Conservation (phyloP, 2,797 vertebrate genomes). For the Luscinia megarhynchos region DNA sequence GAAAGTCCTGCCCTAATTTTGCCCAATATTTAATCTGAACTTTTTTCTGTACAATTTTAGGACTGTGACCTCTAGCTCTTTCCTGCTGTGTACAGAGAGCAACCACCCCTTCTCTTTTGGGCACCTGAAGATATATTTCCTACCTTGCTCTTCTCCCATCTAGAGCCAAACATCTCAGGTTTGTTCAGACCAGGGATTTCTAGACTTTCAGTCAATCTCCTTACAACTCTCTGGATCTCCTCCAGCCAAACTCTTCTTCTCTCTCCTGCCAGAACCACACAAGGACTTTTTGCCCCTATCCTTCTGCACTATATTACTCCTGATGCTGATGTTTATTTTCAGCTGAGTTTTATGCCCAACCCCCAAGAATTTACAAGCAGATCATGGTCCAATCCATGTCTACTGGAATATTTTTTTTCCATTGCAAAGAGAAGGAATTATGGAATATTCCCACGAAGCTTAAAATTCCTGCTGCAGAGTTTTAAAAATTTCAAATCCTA, state of each 20-base stretch:
- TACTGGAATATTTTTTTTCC: neutral
- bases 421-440: neutral
- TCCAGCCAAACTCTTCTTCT: neutral
- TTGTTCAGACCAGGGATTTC: neutral
- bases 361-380: neutral
- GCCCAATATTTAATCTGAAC: neutral
- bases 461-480: neutral
- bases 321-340: neutral
- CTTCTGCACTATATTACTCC: neutral
- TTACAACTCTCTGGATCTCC: neutral
- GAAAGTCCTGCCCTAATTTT: neutral
- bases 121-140: neutral
- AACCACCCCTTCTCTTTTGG: neutral
- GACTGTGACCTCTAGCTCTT: neutral
- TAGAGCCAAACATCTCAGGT: neutral
- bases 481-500: neutral
- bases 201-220: neutral
- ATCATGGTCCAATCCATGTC: accelerated
- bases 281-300: neutral
- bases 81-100: neutral
- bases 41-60: neutral
- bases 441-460: neutral
- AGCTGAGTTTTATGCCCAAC: neutral
- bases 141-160: neutral
- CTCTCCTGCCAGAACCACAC: neutral